These are phyloP conservation scores for Lepeophtheirus nordmannii DNA, from an alignment of 2,888 invertebrate genomes.

Conservation along the genomic window DNA sequence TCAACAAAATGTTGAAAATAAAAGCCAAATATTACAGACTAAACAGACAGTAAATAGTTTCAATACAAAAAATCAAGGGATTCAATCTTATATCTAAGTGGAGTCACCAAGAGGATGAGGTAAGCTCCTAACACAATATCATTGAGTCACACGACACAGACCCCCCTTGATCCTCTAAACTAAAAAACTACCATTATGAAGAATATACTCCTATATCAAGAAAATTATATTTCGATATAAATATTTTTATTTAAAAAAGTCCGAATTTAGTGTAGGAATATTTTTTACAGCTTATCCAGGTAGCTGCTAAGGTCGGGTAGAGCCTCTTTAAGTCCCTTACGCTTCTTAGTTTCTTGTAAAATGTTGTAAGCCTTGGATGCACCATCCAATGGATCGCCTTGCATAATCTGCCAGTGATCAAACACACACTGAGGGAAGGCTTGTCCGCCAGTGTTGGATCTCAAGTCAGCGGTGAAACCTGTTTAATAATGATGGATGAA, in stretches of 20 bases:
- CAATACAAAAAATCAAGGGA: no score
- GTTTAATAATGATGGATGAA: constrained; percentile 27
- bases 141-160: no score
- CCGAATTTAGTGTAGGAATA: neutral
- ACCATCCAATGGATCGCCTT: constrained; percentile 77
- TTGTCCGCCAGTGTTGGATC: constrained; percentile 91
- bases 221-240: constrained; percentile 4
- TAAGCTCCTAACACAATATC: no score
- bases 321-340: constrained; percentile 97
- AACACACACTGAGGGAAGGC: constrained; percentile 99
- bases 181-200: no score
- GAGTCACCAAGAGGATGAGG: no score
- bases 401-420: constrained; percentile 97
- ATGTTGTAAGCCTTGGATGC: constrained; percentile 57
- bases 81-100: no score
- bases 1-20: no score
- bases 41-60: no score
- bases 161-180: no score
- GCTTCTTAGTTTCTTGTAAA: constrained; percentile 86
- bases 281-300: constrained; percentile 88
- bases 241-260: constrained; percentile 7
- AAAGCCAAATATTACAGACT: no score
- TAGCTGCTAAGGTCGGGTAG: constrained; percentile 87
- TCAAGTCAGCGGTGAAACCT: constrained; percentile 89
- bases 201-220: neutral